A percentile compares a stretch with the other conserved stretches of the same genome.
Conservation (phyloP, 2,797 vertebrate genomes). For the Menidia menidia region DNA sequence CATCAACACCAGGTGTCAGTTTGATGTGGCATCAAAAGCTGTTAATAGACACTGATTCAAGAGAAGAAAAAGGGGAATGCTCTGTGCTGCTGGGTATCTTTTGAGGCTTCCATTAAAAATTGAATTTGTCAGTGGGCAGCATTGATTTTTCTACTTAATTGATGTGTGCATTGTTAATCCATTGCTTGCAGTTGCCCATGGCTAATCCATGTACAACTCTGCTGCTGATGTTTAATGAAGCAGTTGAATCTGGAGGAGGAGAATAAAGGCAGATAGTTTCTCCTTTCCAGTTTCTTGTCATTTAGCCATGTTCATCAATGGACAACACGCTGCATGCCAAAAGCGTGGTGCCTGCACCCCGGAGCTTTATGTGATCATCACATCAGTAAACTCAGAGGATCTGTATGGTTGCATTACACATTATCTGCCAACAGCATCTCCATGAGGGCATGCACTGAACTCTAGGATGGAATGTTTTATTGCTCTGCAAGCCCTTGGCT, state of each 20-base stretch:
- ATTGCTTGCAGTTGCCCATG: constrained; percentile 7
- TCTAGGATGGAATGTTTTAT: constrained; percentile 29
- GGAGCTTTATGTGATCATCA: constrained; percentile 24
- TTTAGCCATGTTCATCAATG: background rate
- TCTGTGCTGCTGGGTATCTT: constrained; percentile 39
- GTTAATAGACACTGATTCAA: constrained; percentile 18
- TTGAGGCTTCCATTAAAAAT: constrained; percentile 51
- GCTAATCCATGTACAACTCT: constrained; percentile 19
- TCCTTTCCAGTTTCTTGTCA: background rate
- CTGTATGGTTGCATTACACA: constrained; percentile 9
- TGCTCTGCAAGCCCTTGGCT: constrained; percentile 28
- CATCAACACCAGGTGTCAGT: constrained; percentile 13
- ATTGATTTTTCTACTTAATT: constrained; percentile 53
- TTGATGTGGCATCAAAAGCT: constrained; percentile 30
- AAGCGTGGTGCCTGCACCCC: background rate
- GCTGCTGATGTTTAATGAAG: constrained; percentile 29
- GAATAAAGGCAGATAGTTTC: background rate
- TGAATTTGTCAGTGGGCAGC: constrained; percentile 40
- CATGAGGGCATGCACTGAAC: constrained; percentile 12
- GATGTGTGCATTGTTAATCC: constrained; percentile 50
- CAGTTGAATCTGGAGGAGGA: constrained; percentile 5
- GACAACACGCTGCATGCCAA: constrained; percentile 3
- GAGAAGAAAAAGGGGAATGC: constrained; percentile 29
- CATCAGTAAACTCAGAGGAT: constrained; percentile 24
- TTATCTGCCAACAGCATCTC: background rate